Evolutionary conservation across 2,888 invertebrate genomes (phyloP).

Genomic region (Pocota personata): DNA sequence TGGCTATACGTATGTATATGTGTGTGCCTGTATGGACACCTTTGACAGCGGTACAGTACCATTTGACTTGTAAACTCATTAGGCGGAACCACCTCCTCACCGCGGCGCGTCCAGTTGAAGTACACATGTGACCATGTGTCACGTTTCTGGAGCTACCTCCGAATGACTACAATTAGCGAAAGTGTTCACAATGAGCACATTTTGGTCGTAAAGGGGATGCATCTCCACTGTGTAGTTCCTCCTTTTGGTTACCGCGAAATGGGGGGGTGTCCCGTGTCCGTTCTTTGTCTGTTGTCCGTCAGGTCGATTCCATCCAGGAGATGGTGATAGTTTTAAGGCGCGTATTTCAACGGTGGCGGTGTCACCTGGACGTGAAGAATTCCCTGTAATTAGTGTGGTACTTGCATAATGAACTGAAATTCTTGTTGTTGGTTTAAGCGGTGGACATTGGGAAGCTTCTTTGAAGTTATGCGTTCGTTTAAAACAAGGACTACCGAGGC

Average conservation of each 20-base stretch:
- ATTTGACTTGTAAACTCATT: constrained; percentile 73
- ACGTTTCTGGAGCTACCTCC: constrained; percentile 70
- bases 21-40: constrained; percentile 40
- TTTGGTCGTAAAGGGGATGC: constrained; percentile 69
- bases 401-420: constrained; percentile 25
- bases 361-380: constrained; percentile 63
- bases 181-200: constrained; percentile 71
- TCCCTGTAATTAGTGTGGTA: constrained; percentile 63
- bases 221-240: constrained; percentile 20
- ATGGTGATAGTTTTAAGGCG: constrained; percentile 70
- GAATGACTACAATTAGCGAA: constrained; percentile 73
- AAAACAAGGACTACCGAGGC: neutral
- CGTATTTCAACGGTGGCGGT: constrained; percentile 49
- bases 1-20: neutral
- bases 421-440: neutral
- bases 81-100: constrained; percentile 63
- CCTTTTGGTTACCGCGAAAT: constrained; percentile 5
- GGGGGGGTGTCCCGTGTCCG: neutral
- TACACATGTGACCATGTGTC: constrained; percentile 68
- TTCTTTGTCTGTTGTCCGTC: constrained; percentile 61
- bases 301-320: constrained; percentile 48
- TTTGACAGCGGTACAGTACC: constrained; percentile 57
- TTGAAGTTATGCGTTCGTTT: neutral
- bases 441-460: neutral
- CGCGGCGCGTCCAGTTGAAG: constrained; percentile 26